Evolutionary conservation across 1,140 invertebrate species (phyloP).

Genomic region (Rhyacophila brunnea): DNA sequence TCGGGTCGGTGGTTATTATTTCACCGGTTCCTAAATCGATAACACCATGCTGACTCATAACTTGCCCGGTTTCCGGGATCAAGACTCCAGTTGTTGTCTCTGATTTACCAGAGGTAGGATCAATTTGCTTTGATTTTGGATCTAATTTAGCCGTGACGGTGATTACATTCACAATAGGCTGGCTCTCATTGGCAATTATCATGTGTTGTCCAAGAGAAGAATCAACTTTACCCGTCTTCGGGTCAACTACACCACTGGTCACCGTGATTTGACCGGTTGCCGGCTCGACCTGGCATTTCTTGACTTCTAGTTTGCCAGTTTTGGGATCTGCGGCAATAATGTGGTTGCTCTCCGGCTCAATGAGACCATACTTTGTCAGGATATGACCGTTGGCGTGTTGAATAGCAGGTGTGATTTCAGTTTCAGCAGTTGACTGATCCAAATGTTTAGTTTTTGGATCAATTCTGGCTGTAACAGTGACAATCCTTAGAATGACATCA

Average conservation of each 20-base stretch:
- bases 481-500: slow-evolving; percentile 50
- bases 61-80: slow-evolving; percentile 29
- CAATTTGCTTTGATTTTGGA: slow-evolving; percentile 56
- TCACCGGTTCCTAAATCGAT: slow-evolving; percentile 24
- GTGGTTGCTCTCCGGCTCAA: slow-evolving; percentile 57
- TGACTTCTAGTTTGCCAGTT: slow-evolving; percentile 57
- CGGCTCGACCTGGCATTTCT: slow-evolving; percentile 57
- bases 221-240: slow-evolving; percentile 58
- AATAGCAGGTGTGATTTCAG: slow-evolving; percentile 55
- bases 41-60: slow-evolving; percentile 25
- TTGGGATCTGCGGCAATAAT: slow-evolving; percentile 56
- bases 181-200: slow-evolving; percentile 55
- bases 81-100: slow-evolving; percentile 24
- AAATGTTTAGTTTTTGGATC: slow-evolving; percentile 58
- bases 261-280: slow-evolving; percentile 56
- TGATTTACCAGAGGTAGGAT: slow-evolving; percentile 40
- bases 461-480: slow-evolving; percentile 57
- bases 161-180: slow-evolving; percentile 54
- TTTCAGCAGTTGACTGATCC: slow-evolving; percentile 54
- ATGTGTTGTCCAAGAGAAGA: slow-evolving; percentile 51
- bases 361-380: slow-evolving; percentile 60
- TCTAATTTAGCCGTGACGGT: slow-evolving; percentile 55
- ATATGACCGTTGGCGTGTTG: slow-evolving; percentile 57
- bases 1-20: slow-evolving; percentile 24
- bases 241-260: slow-evolving; percentile 55